phyloP scores from a whole-genome alignment of 2,888 invertebrate genomes.

The Agrochola litura region DNA sequence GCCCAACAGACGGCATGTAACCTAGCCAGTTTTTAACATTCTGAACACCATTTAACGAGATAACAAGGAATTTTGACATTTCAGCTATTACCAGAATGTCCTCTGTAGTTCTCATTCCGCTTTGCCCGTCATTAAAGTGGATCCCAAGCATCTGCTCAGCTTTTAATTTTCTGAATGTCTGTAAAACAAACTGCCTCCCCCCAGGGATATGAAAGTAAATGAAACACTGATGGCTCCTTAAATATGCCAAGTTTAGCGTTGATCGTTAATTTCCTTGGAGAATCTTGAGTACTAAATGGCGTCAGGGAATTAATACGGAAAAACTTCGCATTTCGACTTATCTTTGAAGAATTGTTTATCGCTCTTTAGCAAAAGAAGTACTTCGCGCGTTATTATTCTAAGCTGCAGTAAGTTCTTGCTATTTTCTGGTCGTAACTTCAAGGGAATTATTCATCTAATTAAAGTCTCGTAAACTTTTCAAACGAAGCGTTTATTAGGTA shows the following conservation, averaged over 20 bases:
- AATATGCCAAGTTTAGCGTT: constrained; percentile 76
- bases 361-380: constrained; percentile 24
- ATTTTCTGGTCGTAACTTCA: constrained; percentile 47
- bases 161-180: constrained; percentile 77
- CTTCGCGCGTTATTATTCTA: constrained; percentile 31
- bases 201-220: constrained; percentile 74
- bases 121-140: constrained; percentile 63
- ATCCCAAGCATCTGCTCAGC: constrained; percentile 67
- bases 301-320: constrained; percentile 67
- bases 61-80: constrained; percentile 73
- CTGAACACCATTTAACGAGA: constrained; percentile 68
- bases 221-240: constrained; percentile 76
- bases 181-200: constrained; percentile 71
- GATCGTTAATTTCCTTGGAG: constrained; percentile 80
- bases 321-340: constrained; percentile 59
- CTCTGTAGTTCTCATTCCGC: constrained; percentile 66
- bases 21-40: constrained; percentile 67
- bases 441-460: constrained; percentile 44
- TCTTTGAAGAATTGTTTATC: constrained; percentile 57
- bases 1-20: constrained; percentile 28
- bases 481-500: constrained; percentile 40
- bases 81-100: constrained; percentile 68
- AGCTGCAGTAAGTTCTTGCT: constrained; percentile 20
- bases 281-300: constrained; percentile 72
- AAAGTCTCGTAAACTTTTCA: constrained; percentile 41